Base-by-base conservation (phyloP, 30 jellyfish, hydroid and myxozoan species). In the Clytia hemisphaerica region DNA sequence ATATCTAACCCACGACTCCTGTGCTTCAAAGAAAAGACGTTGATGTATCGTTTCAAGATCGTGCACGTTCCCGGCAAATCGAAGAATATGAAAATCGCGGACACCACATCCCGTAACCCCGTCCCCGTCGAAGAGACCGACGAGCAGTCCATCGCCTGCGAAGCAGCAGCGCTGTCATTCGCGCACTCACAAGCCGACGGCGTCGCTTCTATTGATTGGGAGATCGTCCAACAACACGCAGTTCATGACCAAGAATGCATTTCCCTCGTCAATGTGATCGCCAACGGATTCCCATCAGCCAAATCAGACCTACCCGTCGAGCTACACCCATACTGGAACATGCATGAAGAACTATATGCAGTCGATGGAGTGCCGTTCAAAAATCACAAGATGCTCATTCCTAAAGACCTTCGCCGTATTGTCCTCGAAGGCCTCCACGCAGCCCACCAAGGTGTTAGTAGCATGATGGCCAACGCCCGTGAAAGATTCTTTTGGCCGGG, bases 1-100 rank as follows among this genome's bases (percentile, higher is more conserved):
- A 74, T 82, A 37, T 0, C 42, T 16, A 82, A 73, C 45, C 92
- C 94, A 2, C 71, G 78, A 9, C 36, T 82, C 2, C 31, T 45
- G n/a, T 2, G 51, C 4, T 5, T 72, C 36, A 72, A 73, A 51
- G 92, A 82, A 36, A 59, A 53, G 18, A 3, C 78, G 32, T 61
- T 82, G 15, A 63, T 51, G 84, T 82, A 73, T 30, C 61, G 37
- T 24, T 82, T 45, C 61, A n/a, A 50, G 15, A 71, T 78, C 37
- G 9, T 44, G 37, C 83, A 68, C 58, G 35, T 29, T 21, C 93
- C 82, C 2, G 80, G 93, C 4, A 64, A 67, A 67, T 37, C n/a
- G n/a, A n/a, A n/a, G n/a, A n/a, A n/a, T n/a, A 67, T 10, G 6
- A 45, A 37, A 45, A 24, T 12, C 6, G 19, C 31, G 3, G 79